phyloP scores from a whole-genome alignment of 2,113 vertebrate genomes.

The Ictalurus furcatus region DNA sequence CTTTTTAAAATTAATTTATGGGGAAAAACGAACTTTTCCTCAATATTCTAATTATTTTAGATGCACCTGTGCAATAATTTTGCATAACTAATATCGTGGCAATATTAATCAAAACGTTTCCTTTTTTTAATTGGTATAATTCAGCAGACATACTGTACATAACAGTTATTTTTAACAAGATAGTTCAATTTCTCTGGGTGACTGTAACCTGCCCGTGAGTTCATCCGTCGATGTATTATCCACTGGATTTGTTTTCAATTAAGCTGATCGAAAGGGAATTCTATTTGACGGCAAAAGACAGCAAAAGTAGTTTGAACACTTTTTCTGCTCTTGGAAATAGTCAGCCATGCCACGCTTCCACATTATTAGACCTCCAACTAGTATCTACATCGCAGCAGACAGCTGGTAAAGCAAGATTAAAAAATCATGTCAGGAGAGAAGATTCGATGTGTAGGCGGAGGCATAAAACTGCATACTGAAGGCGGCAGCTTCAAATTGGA shows the following conservation, averaged over 20 bases:
- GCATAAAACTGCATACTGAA: constrained; percentile 65
- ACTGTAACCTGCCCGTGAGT: not conserved
- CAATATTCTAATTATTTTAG: no score
- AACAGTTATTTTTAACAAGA: not conserved
- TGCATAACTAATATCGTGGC: not conserved
- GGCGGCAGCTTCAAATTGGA: constrained; percentile 65
- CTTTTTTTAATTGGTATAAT: not conserved
- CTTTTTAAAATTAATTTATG: no score
- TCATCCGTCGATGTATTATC: not conserved
- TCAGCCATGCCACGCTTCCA: constrained; percentile 22
- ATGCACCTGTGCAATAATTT: not conserved
- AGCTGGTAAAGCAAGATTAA: constrained; percentile 62
- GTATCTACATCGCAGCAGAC: constrained; percentile 43
- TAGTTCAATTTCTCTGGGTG: not conserved
- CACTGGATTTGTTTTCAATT: not conserved
- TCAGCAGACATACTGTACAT: not conserved
- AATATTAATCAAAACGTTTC: not conserved
- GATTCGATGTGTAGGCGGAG: constrained; percentile 52
- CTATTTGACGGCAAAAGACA: not conserved
- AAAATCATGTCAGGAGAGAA: constrained; percentile 61
- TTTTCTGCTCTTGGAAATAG: constrained; percentile 14
- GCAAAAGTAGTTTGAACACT: not conserved
- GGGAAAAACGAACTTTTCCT: no score
- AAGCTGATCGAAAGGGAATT: not conserved
- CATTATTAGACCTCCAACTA: constrained; percentile 32